Evolutionary conservation across 2,113 vertebrate species (phyloP).

Genomic region (Apus apus): DNA sequence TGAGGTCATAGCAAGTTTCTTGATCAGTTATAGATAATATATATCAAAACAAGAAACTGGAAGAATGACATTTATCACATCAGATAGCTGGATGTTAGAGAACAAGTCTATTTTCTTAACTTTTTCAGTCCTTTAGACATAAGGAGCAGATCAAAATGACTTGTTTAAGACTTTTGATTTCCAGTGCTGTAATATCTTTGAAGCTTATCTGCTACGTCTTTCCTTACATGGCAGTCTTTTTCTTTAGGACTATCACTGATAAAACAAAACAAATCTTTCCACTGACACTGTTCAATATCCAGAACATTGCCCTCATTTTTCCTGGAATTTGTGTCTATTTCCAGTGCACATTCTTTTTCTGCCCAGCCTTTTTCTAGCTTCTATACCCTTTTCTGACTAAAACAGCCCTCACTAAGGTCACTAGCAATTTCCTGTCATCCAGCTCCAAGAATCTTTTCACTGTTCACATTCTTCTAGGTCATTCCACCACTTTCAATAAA

Average conservation of each 20-base stretch:
- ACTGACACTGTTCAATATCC: neutral
- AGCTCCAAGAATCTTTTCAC: conserved; percentile 23
- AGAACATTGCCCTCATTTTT: conserved; percentile 23
- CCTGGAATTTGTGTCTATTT: conserved; percentile 6
- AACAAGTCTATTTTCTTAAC: conserved; percentile 1
- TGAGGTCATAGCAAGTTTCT: neutral
- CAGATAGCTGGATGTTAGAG: neutral
- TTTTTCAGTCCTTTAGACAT: neutral
- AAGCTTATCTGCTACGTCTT: neutral
- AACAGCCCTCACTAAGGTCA: conserved; percentile 36
- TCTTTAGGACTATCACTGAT: neutral
- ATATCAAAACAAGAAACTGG: neutral
- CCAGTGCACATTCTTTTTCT: neutral
- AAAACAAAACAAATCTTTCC: neutral
- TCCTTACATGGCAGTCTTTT: neutral
- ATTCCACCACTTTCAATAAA: conserved; percentile 14
- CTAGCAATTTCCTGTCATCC: neutral
- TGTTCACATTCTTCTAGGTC: conserved; percentile 44
- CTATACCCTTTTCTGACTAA: conserved; percentile 5
- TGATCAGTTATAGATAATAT: neutral
- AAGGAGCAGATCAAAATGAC: neutral
- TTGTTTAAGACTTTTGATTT: neutral
- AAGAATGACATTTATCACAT: neutral
- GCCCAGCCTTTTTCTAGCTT: neutral
- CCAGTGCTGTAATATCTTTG: neutral